phyloP scores from a whole-genome alignment of 1,140 invertebrate species.

The Dendrolimus punctatus region DNA sequence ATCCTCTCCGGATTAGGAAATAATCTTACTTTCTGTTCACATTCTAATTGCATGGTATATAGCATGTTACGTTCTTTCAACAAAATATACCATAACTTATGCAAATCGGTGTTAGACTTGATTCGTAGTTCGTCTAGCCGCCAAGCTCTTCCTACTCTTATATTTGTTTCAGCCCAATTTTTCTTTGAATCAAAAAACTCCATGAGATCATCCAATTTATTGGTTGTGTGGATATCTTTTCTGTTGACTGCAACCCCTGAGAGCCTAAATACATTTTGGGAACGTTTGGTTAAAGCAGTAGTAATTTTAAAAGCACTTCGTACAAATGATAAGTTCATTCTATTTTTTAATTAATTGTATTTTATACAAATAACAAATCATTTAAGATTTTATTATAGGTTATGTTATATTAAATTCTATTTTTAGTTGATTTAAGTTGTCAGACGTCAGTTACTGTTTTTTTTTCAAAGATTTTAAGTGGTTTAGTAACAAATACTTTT shows the following conservation, averaged over 20 bases:
- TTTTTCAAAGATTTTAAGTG: too few species aligned
- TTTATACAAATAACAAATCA: background rate
- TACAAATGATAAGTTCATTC: slow-evolving; percentile 18
- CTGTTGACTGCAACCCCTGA: slow-evolving; percentile 6
- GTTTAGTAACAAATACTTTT: too few species aligned
- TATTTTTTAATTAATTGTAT: background rate
- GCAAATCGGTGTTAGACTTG: slow-evolving; percentile 96
- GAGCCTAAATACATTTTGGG: slow-evolving; percentile 17
- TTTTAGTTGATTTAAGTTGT: too few species aligned
- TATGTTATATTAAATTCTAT: background rate
- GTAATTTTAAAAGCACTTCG: slow-evolving; percentile 15
- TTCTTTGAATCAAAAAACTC: slow-evolving; percentile 95
- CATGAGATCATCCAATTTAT: slow-evolving; percentile 74
- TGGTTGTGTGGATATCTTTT: slow-evolving; percentile 60
- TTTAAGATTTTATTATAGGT: background rate
- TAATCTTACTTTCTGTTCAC: slow-evolving; percentile 76
- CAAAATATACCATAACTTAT: slow-evolving; percentile 98
- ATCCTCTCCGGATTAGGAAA: slow-evolving; percentile 96
- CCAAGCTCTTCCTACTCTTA: slow-evolving; percentile 93
- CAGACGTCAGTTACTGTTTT: too few species aligned
- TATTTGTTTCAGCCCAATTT: slow-evolving; percentile 86
- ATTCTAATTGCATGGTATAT: slow-evolving; percentile 94
- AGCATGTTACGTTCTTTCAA: slow-evolving; percentile 98
- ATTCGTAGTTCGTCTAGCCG: slow-evolving; percentile 91
- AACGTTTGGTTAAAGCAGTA: slow-evolving; percentile 11